phyloP scores from a whole-genome alignment of 2,888 invertebrate genomes.

The Germaria angustata region DNA sequence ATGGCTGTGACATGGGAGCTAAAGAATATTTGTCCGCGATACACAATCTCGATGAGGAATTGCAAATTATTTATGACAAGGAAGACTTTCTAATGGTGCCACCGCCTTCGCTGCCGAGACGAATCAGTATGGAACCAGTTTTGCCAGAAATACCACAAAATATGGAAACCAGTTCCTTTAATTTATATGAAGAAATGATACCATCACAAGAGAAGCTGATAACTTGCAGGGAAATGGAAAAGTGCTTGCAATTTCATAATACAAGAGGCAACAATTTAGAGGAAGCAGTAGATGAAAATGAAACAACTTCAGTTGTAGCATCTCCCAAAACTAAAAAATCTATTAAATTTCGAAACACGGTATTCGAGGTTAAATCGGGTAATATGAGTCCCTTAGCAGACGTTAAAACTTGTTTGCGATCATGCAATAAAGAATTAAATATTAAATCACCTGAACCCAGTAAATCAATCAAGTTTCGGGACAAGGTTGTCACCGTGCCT shows the following conservation, averaged over 20 bases:
- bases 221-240: constrained; percentile 24
- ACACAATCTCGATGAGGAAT: constrained; percentile 80
- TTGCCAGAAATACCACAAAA: constrained; percentile 42
- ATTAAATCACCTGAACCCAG: constrained; percentile 42
- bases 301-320: not conserved
- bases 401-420: constrained; percentile 25
- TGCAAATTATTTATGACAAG: constrained; percentile 77
- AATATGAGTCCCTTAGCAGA: constrained; percentile 46
- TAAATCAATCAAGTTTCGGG: constrained; percentile 73
- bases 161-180: constrained; percentile 30
- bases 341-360: constrained; percentile 71
- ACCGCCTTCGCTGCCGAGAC: constrained; percentile 71
- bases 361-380: constrained; percentile 63
- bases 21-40: constrained; percentile 82
- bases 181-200: constrained; percentile 58
- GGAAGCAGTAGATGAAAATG: not conserved
- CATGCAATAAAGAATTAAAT: not conserved
- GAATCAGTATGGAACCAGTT: constrained; percentile 71
- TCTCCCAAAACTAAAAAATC: constrained; percentile 67
- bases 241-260: constrained; percentile 35
- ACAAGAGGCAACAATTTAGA: constrained; percentile 18
- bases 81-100: constrained; percentile 67
- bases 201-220: constrained; percentile 9
- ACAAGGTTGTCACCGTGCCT: constrained; percentile 71
- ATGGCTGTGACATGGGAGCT: constrained; percentile 82